Conservation (phyloP, 2,888 invertebrate genomes). For the Lochmaea crataegi region DNA sequence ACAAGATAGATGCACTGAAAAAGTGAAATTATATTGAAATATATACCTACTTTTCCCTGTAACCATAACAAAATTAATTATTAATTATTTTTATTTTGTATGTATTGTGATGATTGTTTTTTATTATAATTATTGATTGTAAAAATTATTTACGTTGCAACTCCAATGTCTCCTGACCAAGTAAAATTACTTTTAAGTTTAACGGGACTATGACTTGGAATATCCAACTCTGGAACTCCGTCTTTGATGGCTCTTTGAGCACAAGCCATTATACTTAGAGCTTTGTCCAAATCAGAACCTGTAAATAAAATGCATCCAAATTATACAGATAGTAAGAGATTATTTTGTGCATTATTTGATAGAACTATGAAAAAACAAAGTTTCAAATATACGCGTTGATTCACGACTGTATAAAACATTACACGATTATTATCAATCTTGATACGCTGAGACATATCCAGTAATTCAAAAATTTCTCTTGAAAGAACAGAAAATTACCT, state of each 20-base stretch:
- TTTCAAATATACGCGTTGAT: too few species aligned
- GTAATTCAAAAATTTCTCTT: not conserved
- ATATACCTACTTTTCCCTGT: too few species aligned
- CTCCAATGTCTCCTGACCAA: slow-evolving; percentile 23
- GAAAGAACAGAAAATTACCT: not conserved
- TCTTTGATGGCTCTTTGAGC: slow-evolving; percentile 14
- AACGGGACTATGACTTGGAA: slow-evolving; percentile 19
- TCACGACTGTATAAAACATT: not conserved
- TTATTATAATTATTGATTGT: too few species aligned
- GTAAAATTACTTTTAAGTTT: not conserved
- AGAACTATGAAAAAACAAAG: too few species aligned
- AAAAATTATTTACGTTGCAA: not conserved
- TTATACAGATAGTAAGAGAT: too few species aligned
- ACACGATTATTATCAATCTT: too few species aligned
- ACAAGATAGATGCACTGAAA: slow-evolving; percentile 7
- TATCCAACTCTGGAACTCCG: slow-evolving; percentile 19
- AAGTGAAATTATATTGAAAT: too few species aligned
- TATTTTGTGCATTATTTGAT: too few species aligned
- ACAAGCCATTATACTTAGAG: slow-evolving; percentile 12
- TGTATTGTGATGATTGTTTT: too few species aligned
- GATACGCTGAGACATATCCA: not conserved
- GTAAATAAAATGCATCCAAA: not conserved
- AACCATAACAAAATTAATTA: too few species aligned
- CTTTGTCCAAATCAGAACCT: slow-evolving; percentile 9
- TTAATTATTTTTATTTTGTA: too few species aligned